These are phyloP conservation scores for Agrypnia vestita DNA, from an alignment of 1,140 invertebrate species.

Conservation along the genomic window DNA sequence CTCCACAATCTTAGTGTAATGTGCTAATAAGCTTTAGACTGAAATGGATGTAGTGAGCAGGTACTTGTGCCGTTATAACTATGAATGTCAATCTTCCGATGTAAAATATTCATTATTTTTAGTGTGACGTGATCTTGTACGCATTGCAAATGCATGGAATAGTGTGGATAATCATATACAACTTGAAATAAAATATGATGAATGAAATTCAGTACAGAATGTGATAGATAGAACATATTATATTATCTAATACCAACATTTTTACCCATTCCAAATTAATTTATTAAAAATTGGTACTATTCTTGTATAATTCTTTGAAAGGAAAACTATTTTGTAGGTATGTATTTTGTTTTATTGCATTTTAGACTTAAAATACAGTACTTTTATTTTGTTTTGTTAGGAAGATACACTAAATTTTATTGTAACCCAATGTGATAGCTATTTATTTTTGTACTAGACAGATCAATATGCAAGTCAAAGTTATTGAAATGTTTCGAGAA, in stretches of 20 bases:
- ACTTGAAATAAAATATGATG: neutral
- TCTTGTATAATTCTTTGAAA: no score
- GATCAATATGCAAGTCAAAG: constrained; percentile 5
- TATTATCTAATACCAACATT: neutral
- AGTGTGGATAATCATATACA: neutral
- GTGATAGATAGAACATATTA: constrained; percentile 15
- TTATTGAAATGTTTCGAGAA: constrained; percentile 3
- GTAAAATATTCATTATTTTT: constrained; percentile 8
- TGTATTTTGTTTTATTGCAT: no score
- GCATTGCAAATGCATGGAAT: neutral
- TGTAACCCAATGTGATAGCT: neutral
- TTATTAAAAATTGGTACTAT: no score
- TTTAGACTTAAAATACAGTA: no score
- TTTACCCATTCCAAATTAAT: no score
- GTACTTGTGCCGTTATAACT: constrained; percentile 5
- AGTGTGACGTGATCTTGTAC: neutral
- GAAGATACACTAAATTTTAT: neutral
- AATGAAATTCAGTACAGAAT: neutral
- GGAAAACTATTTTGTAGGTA: no score
- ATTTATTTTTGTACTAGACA: constrained; percentile 31
- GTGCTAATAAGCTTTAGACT: constrained; percentile 55
- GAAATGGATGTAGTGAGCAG: constrained; percentile 31
- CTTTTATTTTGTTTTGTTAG: no score
- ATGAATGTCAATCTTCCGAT: constrained; percentile 10
- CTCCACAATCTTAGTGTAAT: constrained; percentile 54